Base-by-base conservation (phyloP, 2,113 vertebrate species). In the Xyrauchen texanus region DNA sequence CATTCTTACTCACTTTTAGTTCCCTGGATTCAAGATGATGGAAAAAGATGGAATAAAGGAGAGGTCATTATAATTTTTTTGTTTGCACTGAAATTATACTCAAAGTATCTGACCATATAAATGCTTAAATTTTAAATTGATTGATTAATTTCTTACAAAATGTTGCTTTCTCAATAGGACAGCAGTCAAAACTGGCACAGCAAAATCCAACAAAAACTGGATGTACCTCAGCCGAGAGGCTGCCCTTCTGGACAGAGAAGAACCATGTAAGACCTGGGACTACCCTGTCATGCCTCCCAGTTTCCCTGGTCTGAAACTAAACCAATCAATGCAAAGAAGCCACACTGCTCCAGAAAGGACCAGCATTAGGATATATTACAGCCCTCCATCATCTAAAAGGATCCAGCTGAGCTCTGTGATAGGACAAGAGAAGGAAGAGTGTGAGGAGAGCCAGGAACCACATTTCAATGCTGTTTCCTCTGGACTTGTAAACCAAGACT, bases 271-370 rank as follows among this genome's bases (percentile, higher is more conserved):
- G 88, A 92, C 94, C 1, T 95, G 91, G 93, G 96, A 97, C 88
- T 95, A 93, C 88, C 88, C 87, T 16, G 92, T 92, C 0, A 92
- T 78, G 88, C 87, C 93, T 68, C 91, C 86, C 5, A 88, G 90
- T 83, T 88, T 96, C 84, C 91, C 92, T 0, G 86, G 89, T 65
- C 90, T 94, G 0, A 91, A 95, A 53, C 87, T 93, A 3, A 82
- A 91, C 3, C 92, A 93, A 77, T 91, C 89, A 58, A 88, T 92
- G 84, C 93, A 94, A 68, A 95, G 95, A 80, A 97, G 96, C 92
- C 94, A 98, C 90, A 99, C 97, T 0, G 96, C 96, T 0, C 97
- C 97, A 0, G 97, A 98, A 85, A 96, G 91, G 88, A 96, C 96
- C 0, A 89, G 91, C 62, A 92, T 96, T 76, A 94, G 97, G 1